These are phyloP conservation scores for Ennomos quercinarius DNA, from an alignment of 2,888 invertebrate genomes.

Conservation along the genomic window DNA sequence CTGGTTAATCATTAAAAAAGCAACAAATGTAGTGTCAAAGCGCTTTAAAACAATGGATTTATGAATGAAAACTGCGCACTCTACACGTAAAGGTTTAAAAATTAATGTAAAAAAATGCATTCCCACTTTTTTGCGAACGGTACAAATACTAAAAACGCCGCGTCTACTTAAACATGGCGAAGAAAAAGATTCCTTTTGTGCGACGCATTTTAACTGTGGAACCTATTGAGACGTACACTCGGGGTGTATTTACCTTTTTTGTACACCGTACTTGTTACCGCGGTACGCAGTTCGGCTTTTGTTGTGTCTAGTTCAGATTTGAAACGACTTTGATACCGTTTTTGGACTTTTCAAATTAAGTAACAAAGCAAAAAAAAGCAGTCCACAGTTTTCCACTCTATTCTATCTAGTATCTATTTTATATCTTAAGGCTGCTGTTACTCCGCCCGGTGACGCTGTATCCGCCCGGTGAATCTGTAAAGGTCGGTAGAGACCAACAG, in stretches of 20 bases:
- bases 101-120: not conserved
- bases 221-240: conserved; percentile 73
- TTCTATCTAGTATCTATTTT: no score
- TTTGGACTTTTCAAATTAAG: no score
- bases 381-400: no score
- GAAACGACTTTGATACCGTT: conserved; percentile 1
- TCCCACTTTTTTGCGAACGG: conserved; percentile 54
- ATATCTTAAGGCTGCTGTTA: no score
- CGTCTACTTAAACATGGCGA: conserved; percentile 75
- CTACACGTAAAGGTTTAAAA: not conserved
- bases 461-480: no score
- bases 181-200: conserved; percentile 79
- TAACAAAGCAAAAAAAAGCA: no score
- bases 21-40: no score
- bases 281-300: conserved; percentile 32
- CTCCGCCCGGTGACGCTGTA: no score
- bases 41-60: no score
- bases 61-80: no score
- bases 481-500: no score
- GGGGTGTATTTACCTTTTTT: conserved; percentile 74
- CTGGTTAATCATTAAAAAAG: no score
- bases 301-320: conserved; percentile 16
- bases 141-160: conserved; percentile 65
- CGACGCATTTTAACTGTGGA: conserved; percentile 73
- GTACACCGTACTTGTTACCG: conserved; percentile 64